These are phyloP conservation scores for Hippopotamus amphibius DNA, from an alignment of 2,113 vertebrate genomes.

Conservation along the genomic window DNA sequence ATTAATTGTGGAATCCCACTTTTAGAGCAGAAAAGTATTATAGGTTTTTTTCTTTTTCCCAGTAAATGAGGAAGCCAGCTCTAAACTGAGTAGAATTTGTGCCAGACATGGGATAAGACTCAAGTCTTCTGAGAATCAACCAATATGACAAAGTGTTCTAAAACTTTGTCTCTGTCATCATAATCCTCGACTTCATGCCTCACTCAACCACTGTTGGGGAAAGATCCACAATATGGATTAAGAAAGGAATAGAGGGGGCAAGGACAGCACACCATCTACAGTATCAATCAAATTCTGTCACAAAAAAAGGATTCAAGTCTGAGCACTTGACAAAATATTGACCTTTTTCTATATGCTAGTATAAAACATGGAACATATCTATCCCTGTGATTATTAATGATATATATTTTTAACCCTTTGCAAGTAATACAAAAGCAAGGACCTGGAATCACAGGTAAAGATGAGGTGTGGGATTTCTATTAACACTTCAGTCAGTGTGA, in stretches of 20 bases:
- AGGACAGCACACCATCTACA: too few relatives aligned
- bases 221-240: not conserved
- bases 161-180: not conserved
- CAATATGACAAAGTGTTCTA: not conserved
- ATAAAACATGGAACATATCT: not conserved
- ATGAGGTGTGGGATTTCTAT: not conserved
- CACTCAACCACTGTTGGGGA: not conserved
- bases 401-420: not conserved
- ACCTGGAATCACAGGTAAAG: not conserved
- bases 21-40: not conserved
- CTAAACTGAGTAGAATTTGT: not conserved
- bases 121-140: not conserved
- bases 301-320: not conserved
- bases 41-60: not conserved
- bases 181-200: not conserved
- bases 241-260: not conserved
- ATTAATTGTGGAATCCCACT: not conserved
- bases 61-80: not conserved
- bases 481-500: not conserved
- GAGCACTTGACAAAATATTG: not conserved
- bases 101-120: not conserved
- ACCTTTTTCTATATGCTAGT: not conserved
- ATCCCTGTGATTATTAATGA: not conserved
- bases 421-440: slow-evolving; percentile 11
- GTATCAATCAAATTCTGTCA: not conserved